Evolutionary conservation across 1,140 invertebrate species (phyloP).

Genomic region (Aradophagus sp.): DNA sequence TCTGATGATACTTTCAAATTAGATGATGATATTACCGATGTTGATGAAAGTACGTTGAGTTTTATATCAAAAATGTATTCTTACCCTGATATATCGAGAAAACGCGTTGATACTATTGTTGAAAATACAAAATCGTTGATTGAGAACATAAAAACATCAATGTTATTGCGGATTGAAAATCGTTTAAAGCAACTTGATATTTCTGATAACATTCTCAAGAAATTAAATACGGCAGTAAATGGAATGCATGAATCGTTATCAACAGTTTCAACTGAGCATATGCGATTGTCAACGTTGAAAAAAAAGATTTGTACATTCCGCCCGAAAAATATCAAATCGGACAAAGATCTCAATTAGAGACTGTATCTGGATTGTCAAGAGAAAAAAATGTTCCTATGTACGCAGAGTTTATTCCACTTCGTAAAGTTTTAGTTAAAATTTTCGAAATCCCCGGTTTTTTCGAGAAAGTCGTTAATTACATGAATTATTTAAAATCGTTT

Average conservation of each 20-base stretch:
- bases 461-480: constrained; percentile 19
- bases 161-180: constrained; percentile 1
- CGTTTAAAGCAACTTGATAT: constrained; percentile 2
- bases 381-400: neutral
- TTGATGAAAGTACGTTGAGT: constrained; percentile 5
- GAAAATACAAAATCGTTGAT: constrained; percentile 12
- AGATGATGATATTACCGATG: neutral
- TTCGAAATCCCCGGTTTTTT: constrained; percentile 43
- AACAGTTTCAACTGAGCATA: constrained; percentile 11
- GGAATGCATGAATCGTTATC: constrained; percentile 5
- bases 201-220: neutral
- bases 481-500: constrained; percentile 29
- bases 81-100: constrained; percentile 16
- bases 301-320: constrained; percentile 14
- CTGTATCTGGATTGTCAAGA: constrained; percentile 3
- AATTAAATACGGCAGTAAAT: neutral
- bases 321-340: constrained; percentile 6
- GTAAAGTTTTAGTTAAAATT: constrained; percentile 40
- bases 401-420: constrained; percentile 27
- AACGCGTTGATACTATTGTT: constrained; percentile 23
- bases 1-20: constrained; percentile 1
- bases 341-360: constrained; percentile 8
- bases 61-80: constrained; percentile 23
- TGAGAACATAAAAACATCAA: constrained; percentile 4
- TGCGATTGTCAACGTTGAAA: constrained; percentile 6